These are phyloP conservation scores for Hippocampus barbouri DNA, from an alignment of 2,113 vertebrate species.

Conservation along the genomic window DNA sequence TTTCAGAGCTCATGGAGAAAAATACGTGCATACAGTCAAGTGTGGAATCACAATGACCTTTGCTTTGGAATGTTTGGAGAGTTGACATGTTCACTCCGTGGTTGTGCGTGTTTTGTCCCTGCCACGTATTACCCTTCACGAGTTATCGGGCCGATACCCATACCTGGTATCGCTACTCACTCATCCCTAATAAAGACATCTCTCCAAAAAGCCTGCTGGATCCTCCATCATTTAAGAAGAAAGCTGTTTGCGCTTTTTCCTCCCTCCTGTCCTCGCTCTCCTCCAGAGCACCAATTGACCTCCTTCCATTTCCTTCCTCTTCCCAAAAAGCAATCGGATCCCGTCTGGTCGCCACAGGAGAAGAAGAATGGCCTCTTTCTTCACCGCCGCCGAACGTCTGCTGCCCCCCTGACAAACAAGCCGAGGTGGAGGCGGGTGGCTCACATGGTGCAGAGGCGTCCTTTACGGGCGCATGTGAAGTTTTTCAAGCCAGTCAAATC, in stretches of 20 bases:
- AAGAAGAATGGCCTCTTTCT: constrained; percentile 65
- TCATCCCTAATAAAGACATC: no score
- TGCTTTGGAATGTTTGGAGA: no score
- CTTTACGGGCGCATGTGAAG: not conserved
- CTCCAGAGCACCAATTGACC: constrained; percentile 9
- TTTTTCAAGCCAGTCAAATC: not conserved
- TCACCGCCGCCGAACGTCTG: constrained; percentile 44
- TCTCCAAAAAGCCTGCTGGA: not conserved
- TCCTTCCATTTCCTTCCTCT: constrained; percentile 59
- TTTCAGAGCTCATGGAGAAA: no score
- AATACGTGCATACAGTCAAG: no score
- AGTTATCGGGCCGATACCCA: no score
- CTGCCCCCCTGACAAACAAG: constrained; percentile 20
- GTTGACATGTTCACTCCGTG: no score
- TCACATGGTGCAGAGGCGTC: not conserved
- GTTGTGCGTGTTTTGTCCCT: no score
- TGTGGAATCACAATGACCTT: no score
- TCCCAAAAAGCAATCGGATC: constrained; percentile 15
- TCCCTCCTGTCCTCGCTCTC: constrained; percentile 2
- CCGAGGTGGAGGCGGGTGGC: not conserved
- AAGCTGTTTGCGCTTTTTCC: not conserved
- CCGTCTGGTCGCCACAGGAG: constrained; percentile 25
- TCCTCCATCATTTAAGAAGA: not conserved
- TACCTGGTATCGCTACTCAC: no score
- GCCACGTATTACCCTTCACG: no score